Base-by-base conservation (phyloP, 2,797 vertebrate genomes). In the Enteromius afrohamiltoni region DNA sequence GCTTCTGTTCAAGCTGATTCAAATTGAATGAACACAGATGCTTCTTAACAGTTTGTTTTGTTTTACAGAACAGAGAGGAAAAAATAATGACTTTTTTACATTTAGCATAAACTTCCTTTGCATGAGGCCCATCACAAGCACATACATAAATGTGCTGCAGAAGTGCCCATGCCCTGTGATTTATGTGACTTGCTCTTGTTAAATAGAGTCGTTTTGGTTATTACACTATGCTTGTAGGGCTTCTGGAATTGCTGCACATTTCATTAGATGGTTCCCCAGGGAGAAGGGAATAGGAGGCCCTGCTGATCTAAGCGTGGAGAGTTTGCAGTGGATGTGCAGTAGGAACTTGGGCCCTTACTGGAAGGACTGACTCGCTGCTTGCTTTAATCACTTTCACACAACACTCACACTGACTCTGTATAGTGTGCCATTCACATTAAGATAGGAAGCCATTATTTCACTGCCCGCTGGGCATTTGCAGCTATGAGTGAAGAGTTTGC, bases 151-250 rank as follows among this genome's bases (percentile, higher is more conserved):
- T 45, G 81, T 45, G 73, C 69, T 42, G 42, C 29, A 42, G 76
- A 80, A 71, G 49, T 85, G 64, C 53, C 85, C 70, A 21, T 71
- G 23, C 74, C 45, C 11, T 37, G 23, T 83, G 60, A 88, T 85
- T 67, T 81, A 80, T 87, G 53, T 78, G 76, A 68, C 51, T 62
- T 42, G 29, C 19, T 62, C 79, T 86, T 85, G 79, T 80, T 88
- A 86, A 88, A 87, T 70, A 19, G 80, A 86, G 84, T 62, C 62
- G 21, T 88, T 88, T 88, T 53, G 73, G 75, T 86, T 89, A 85
- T 86, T 84, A 87, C 78, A 55, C 26, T 62, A 17, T 86, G 82
- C 75, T 88, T 82, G 82, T 83, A 85, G 77, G 74, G 45, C 62
- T 37, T 55, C 62, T 75, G 65, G 58, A 82, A 86, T 85, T 83